A percentile compares a stretch with the other conserved stretches of the same genome.
Conservation (phyloP, 2,113 vertebrate species). For the Lipophrys pholis region DNA sequence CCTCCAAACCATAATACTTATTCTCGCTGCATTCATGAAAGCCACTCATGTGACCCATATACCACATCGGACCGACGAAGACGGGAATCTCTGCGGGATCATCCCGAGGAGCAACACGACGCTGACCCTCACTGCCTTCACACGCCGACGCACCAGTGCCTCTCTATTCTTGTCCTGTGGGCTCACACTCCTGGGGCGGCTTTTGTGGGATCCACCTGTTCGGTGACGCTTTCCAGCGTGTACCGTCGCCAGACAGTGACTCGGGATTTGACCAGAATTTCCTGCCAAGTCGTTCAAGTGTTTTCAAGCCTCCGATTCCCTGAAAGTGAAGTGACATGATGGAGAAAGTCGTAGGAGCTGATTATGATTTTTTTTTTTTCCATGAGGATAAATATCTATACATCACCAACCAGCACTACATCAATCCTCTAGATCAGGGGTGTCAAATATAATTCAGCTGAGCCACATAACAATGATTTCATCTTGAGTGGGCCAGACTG, state of each 20-base stretch:
- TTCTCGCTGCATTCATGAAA: background rate
- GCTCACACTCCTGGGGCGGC: slow-evolving; percentile 22
- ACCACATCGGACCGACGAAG: slow-evolving; percentile 2
- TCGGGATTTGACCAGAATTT: slow-evolving; percentile 15
- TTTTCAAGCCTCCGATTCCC: too few species aligned
- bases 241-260: slow-evolving; percentile 16
- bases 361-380: too few species aligned
- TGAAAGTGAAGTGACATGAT: too few species aligned
- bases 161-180: slow-evolving; percentile 38
- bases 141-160: slow-evolving; percentile 27
- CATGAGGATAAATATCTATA: too few species aligned
- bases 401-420: too few species aligned
- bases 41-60: background rate
- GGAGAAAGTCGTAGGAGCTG: too few species aligned
- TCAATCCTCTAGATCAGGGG: too few species aligned
- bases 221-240: slow-evolving; percentile 13
- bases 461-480: too few species aligned
- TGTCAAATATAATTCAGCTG: too few species aligned
- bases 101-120: slow-evolving; percentile 35
- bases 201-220: slow-evolving; percentile 55
- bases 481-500: too few species aligned
- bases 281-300: background rate
- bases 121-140: slow-evolving; percentile 49
- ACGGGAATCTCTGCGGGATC: slow-evolving; percentile 19
- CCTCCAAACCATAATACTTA: background rate